Evolutionary conservation across 1,140 invertebrate genomes (phyloP).

Genomic region (Lepidurus packardi): DNA sequence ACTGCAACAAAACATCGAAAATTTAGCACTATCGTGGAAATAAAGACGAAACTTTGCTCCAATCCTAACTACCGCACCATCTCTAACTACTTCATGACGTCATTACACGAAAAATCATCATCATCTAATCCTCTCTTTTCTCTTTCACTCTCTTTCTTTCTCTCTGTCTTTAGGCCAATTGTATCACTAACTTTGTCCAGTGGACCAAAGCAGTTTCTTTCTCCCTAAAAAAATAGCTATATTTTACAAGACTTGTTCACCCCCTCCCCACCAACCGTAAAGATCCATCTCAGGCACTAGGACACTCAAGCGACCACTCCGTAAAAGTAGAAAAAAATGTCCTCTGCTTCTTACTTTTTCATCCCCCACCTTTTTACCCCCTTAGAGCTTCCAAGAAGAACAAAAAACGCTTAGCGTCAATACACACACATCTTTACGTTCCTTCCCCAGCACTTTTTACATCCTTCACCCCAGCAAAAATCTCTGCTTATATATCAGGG

Average conservation of each 20-base stretch:
- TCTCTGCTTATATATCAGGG: not conserved
- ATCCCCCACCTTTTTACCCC: not conserved
- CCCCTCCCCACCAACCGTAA: not conserved
- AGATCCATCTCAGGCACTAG: not conserved
- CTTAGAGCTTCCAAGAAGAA: not conserved
- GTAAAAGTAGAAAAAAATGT: not conserved
- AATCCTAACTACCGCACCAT: not conserved
- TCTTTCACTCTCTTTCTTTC: not conserved
- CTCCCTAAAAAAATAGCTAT: not conserved
- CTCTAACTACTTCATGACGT: not conserved
- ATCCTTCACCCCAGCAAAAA: not conserved
- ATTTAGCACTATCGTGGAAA: no score
- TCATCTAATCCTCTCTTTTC: not conserved
- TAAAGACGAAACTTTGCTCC: no score
- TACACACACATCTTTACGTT: not conserved
- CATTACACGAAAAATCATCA: not conserved
- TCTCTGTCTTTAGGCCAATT: not conserved
- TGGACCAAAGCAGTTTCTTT: conserved; percentile 1
- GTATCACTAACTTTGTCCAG: conserved; percentile 6
- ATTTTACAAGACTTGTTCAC: conserved; percentile 6
- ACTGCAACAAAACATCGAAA: no score
- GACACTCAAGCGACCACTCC: conserved; percentile 13
- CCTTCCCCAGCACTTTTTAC: not conserved
- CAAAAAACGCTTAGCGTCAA: conserved; percentile 1
- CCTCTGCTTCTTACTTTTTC: conserved; percentile 1